A percentile compares a stretch with the other conserved stretches of the same genome.
These are phyloP conservation scores for Lycaon pictus DNA, from an alignment of 2,113 vertebrate species.

Conservation along the genomic window DNA sequence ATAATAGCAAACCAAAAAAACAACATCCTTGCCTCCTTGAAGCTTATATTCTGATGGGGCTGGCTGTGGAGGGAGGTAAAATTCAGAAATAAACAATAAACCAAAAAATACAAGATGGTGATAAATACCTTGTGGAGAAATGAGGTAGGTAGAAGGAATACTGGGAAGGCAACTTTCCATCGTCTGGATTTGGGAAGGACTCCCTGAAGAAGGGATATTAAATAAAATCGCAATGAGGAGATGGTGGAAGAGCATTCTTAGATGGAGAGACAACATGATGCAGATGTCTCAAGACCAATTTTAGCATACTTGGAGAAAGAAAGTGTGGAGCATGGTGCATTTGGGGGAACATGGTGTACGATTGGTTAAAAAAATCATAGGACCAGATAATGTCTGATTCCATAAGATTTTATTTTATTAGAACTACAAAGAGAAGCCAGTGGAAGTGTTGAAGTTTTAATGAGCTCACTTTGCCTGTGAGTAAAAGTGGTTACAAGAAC, in stretches of 20 bases:
- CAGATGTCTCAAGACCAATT: neutral
- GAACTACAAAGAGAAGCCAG: neutral
- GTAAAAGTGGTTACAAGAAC: neutral
- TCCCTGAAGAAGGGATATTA: neutral
- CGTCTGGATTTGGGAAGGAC: neutral
- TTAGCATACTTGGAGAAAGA: neutral
- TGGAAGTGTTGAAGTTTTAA: conserved; percentile 11
- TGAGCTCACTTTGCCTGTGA: neutral
- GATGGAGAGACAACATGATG: neutral
- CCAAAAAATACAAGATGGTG: neutral
- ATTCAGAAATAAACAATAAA: neutral
- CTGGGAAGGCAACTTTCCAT: neutral
- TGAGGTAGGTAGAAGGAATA: neutral
- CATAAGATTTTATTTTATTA: neutral
- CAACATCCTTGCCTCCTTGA: neutral
- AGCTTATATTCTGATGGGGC: neutral
- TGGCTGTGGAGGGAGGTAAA: neutral
- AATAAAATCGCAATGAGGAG: neutral
- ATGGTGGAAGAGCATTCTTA: neutral
- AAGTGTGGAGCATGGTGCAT: neutral
- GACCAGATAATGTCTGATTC: neutral
- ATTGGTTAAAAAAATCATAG: neutral
- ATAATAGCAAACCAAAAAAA: neutral
- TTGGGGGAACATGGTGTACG: neutral
- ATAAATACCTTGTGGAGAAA: neutral